A percentile compares a stretch with the other conserved stretches of the same genome.
phyloP scores from a whole-genome alignment of 2,888 invertebrate genomes.

The Aphodius sticticus region DNA sequence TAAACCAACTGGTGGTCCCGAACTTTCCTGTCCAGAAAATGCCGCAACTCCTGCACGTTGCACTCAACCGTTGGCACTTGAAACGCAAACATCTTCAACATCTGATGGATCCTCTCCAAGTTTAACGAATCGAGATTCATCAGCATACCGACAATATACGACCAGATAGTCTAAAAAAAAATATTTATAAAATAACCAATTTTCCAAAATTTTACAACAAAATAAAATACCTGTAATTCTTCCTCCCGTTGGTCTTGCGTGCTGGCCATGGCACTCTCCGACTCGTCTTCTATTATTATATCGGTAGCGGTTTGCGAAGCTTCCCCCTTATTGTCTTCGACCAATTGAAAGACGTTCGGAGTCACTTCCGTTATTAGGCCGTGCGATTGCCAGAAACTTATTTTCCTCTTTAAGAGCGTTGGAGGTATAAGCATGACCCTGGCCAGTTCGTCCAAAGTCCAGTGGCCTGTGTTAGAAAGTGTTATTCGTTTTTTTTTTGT shows the following conservation, averaged over 20 bases:
- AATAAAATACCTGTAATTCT: slow-evolving; percentile 76
- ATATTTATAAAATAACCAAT: slow-evolving; percentile 56
- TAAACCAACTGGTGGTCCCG: slow-evolving; percentile 87
- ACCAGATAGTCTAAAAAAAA: slow-evolving; percentile 78
- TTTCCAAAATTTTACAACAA: slow-evolving; percentile 12
- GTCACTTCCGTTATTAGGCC: slow-evolving; percentile 82
- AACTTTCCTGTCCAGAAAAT: slow-evolving; percentile 92
- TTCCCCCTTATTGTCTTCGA: slow-evolving; percentile 71
- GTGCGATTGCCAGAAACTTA: slow-evolving; percentile 95
- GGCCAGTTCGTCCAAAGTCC: slow-evolving; percentile 88
- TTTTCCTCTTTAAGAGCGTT: slow-evolving; percentile 83
- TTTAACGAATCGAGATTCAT: slow-evolving; percentile 93
- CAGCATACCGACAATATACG: slow-evolving; percentile 96
- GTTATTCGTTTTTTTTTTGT: too few species aligned
- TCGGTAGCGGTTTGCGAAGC: slow-evolving; percentile 69
- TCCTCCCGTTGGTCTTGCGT: slow-evolving; percentile 94
- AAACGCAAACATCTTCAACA: slow-evolving; percentile 96
- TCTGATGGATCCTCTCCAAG: slow-evolving; percentile 92
- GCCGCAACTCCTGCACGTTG: slow-evolving; percentile 84
- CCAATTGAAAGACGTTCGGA: slow-evolving; percentile 76
- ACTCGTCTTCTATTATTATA: slow-evolving; percentile 86
- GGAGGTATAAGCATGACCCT: slow-evolving; percentile 87
- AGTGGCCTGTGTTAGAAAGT: slow-evolving; percentile 66
- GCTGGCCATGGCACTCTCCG: slow-evolving; percentile 94
- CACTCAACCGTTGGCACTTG: slow-evolving; percentile 91